Base-by-base conservation (phyloP, 1,140 invertebrate species). In the Medauroidea extradentata region DNA sequence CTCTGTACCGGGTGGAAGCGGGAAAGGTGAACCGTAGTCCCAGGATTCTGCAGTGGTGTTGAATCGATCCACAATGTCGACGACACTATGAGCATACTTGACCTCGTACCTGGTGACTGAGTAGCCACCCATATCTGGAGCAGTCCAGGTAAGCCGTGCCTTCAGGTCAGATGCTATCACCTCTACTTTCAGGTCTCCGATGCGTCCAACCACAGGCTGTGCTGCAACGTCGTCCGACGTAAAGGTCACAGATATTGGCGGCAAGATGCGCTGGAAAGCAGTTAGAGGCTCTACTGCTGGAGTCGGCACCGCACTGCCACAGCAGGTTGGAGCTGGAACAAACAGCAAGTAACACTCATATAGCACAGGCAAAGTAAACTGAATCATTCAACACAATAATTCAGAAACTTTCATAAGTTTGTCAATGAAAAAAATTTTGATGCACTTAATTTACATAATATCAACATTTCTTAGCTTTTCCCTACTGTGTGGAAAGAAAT, bases 51-150 rank as follows among this genome's bases (percentile, higher is more conserved):
- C 70, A 14, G 61, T 63, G 5, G 67, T 71, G 42, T 79, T 75
- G 57, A 74, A 77, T 29, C 70, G 70, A 53, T 79, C 75, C n/a
- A 78, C 63, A 34, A 81, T 74, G 59, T 78, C 74, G 18, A 69
- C 56, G 3, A 79, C 64, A 2, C 61, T 68, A 9, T 63, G 64
- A 3, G 77, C 70, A 60, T 75, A 79, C 50, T 72, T 69, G 0
- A 83, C 67, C 61, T 82, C 78, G 62, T 82, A 83, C 8, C 68
- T 63, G 3, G 73, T 71, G 0, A 80, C 79, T 61, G 69, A 67
- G 48, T 73, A 64, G 4, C 75, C 77, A 1, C 76, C 78, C 72
- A 78, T 79, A 64, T 77, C 82, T 3, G 81, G 81, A 13, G 81
- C 76, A 3, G 80, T 81, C 81, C 81, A 83, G 1, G 67, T 68